A percentile compares a stretch with the other conserved stretches of the same genome.
These are phyloP conservation scores for Tricholaema leucomelas DNA, from an alignment of 2,113 vertebrate species.

Conservation along the genomic window DNA sequence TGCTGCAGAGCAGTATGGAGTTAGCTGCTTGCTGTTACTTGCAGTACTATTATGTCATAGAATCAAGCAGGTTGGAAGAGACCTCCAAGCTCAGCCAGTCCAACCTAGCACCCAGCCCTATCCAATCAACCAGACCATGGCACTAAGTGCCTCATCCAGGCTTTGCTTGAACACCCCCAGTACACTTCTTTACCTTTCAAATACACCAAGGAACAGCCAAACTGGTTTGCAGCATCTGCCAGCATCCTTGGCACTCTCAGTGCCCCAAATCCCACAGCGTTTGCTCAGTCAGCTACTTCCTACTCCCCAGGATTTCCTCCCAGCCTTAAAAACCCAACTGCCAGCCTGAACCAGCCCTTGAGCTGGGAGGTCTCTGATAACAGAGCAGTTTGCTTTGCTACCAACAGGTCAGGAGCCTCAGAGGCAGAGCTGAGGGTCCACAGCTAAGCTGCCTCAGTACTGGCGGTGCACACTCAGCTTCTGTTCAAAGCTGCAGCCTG, in stretches of 20 bases:
- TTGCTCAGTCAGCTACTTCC: neutral
- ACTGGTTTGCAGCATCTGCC: neutral
- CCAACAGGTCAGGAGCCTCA: neutral
- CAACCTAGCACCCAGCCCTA: too few species aligned
- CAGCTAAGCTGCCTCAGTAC: neutral
- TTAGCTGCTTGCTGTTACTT: slow-evolving; percentile 15
- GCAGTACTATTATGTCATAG: too few species aligned
- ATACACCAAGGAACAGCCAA: slow-evolving; percentile 3
- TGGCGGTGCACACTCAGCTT: neutral
- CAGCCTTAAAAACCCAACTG: neutral
- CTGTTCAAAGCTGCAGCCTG: neutral
- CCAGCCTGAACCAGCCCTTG: neutral
- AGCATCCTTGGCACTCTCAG: neutral
- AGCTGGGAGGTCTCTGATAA: neutral
- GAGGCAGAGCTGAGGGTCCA: neutral
- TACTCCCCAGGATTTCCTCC: neutral
- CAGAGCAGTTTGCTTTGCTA: neutral
- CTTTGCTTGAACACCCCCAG: too few species aligned
- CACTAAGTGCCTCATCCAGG: too few species aligned
- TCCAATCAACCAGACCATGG: too few species aligned
- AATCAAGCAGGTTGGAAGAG: too few species aligned
- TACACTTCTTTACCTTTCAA: slow-evolving; percentile 39
- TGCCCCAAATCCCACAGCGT: neutral
- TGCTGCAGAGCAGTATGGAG: slow-evolving; percentile 34
- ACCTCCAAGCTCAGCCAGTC: too few species aligned